Evolutionary conservation across 2,797 vertebrate species (phyloP).

Genomic region (Eupleurogrammus muticus): DNA sequence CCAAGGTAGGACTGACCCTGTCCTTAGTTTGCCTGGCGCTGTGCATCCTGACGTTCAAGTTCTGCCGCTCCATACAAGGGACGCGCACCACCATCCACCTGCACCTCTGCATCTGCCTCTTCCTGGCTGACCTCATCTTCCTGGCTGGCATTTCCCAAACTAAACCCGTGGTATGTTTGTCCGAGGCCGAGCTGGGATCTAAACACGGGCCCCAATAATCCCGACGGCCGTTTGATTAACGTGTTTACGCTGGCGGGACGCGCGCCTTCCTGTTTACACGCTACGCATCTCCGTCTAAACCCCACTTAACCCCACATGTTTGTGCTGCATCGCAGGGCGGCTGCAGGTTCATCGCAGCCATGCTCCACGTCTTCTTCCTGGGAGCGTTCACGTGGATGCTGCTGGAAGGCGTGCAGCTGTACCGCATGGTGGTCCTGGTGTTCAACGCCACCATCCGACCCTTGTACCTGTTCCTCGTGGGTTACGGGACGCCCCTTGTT

Average conservation of each 20-base stretch:
- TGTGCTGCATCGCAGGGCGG: constrained; percentile 70
- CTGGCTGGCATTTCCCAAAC: constrained; percentile 82
- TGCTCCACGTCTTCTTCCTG: constrained; percentile 89
- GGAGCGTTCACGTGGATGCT: constrained; percentile 90
- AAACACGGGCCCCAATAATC: background rate
- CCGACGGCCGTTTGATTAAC: background rate
- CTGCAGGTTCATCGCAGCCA: constrained; percentile 85
- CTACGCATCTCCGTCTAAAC: background rate
- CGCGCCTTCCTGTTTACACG: constrained; percentile 4
- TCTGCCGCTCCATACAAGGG: constrained; percentile 87
- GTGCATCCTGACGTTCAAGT: constrained; percentile 87
- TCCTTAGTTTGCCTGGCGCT: constrained; percentile 86
- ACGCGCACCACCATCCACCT: constrained; percentile 90
- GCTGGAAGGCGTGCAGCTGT: constrained; percentile 91
- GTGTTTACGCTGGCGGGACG: background rate
- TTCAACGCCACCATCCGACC: constrained; percentile 84
- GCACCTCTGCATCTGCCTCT: constrained; percentile 88
- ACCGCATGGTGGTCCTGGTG: constrained; percentile 90
- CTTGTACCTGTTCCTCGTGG: constrained; percentile 78
- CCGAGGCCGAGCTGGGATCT: background rate
- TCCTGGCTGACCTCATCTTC: constrained; percentile 87
- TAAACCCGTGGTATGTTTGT: constrained; percentile 74
- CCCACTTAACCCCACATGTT: background rate
- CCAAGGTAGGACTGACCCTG: constrained; percentile 82
- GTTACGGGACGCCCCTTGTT: constrained; percentile 85